Percentiles rank a stretch among this genome's conserved stretches.
Conservation (phyloP, 64 coral and sea anemone species). For the Pachyseris speciosa region DNA sequence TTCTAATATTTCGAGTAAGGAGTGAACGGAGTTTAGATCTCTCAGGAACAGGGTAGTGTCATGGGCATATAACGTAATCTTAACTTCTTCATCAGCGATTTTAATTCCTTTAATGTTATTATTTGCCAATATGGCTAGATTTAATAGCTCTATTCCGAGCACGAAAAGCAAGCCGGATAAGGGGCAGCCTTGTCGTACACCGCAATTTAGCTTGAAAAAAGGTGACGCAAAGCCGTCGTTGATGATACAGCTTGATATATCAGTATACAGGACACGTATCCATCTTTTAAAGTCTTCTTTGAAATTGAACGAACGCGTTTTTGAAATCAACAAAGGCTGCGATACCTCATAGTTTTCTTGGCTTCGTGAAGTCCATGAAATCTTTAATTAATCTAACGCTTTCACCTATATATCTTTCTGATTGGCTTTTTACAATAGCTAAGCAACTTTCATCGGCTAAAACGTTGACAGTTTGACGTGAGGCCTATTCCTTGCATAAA, state of each 20-base stretch:
- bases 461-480: no score
- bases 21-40: background rate
- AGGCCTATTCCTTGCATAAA: no score
- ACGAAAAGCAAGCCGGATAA: no score
- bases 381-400: conserved; percentile 6
- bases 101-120: background rate
- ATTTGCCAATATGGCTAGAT: no score
- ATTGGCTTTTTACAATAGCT: no score
- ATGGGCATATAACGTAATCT: no score
- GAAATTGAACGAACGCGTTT: conserved; percentile 48
- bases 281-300: background rate
- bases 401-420: conserved; percentile 11
- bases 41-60: background rate
- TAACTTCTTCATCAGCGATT: no score
- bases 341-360: background rate
- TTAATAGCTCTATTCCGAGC: no score
- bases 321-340: background rate
- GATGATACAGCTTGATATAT: background rate
- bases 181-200: no score
- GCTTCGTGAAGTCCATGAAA: background rate
- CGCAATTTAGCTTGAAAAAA: no score
- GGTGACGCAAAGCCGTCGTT: conserved; percentile 6
- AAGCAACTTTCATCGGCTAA: no score
- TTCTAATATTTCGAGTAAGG: background rate
- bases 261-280: background rate